Percentiles rank a stretch among this genome's conserved stretches.
phyloP scores from a whole-genome alignment of 2,888 invertebrate species.

The Pristionchus fissidentatus region DNA sequence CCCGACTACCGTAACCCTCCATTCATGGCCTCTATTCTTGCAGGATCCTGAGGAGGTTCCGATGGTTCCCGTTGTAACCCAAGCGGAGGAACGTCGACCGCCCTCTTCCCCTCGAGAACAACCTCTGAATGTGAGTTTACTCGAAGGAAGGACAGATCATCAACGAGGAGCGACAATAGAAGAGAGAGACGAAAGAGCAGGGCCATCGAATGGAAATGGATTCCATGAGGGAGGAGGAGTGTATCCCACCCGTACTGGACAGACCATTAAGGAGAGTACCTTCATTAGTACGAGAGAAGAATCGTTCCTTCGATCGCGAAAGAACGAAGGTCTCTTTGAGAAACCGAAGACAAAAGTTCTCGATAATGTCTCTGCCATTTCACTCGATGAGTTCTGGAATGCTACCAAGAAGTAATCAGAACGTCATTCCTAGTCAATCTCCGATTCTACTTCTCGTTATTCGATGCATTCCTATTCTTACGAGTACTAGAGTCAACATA shows the following conservation, averaged over 20 bases:
- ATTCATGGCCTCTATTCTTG: neutral
- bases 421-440: neutral
- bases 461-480: neutral
- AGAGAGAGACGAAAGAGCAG: constrained; percentile 12
- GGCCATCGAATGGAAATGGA: constrained; percentile 30
- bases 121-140: neutral
- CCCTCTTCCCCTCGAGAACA: constrained; percentile 8
- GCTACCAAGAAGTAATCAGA: constrained; percentile 51
- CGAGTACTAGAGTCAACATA: constrained; percentile 31
- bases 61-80: neutral
- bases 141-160: neutral
- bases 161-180: constrained; percentile 32
- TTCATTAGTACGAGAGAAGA: constrained; percentile 55
- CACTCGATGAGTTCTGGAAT: constrained; percentile 72
- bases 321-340: constrained; percentile 62
- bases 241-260: neutral
- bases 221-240: neutral
- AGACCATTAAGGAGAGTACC: constrained; percentile 43
- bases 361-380: constrained; percentile 70
- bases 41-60: constrained; percentile 17
- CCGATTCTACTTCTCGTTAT: neutral
- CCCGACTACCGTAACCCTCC: neutral
- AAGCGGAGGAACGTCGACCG: neutral
- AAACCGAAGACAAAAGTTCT: constrained; percentile 65
- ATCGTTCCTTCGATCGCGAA: constrained; percentile 54